phyloP scores from a whole-genome alignment of 2,888 invertebrate genomes.

The Folsomia candida region DNA sequence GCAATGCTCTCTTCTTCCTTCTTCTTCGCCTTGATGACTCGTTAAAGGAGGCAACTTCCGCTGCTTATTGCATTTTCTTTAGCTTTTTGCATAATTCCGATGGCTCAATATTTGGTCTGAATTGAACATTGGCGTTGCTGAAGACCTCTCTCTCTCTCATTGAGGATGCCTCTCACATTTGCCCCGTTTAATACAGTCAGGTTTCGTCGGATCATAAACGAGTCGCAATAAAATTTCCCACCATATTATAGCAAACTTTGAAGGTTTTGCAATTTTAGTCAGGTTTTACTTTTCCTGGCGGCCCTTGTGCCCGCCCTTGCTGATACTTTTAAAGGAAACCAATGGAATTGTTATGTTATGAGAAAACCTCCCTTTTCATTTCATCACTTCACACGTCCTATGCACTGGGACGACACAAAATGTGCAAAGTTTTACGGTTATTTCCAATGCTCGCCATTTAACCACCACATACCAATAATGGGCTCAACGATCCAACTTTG shows the following conservation, averaged over 20 bases:
- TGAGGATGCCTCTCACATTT: conserved; percentile 15
- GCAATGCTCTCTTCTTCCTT: not conserved
- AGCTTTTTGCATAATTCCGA: conserved; percentile 15
- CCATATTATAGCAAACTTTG: conserved; percentile 18
- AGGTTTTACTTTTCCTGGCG: conserved; percentile 2
- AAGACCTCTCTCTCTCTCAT: not conserved
- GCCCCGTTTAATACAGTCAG: conserved; percentile 15
- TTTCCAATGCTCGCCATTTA: not conserved
- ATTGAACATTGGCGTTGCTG: not conserved
- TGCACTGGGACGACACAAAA: not conserved
- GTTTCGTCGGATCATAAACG: conserved; percentile 19
- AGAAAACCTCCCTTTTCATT: no score
- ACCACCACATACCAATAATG: not conserved
- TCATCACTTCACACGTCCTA: not conserved
- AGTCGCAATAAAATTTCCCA: conserved; percentile 20
- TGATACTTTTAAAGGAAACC: not conserved
- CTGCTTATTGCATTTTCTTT: conserved; percentile 18
- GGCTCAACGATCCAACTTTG: not conserved
- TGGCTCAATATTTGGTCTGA: conserved; percentile 12
- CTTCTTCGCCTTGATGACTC: conserved; percentile 8
- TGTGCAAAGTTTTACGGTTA: not conserved
- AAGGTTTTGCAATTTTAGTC: conserved; percentile 16
- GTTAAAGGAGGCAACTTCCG: conserved; percentile 14
- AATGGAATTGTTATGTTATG: conserved; percentile 11
- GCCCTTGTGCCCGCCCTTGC: not conserved